Evolutionary conservation across 92 coral and sea anemone species (phyloP).

Genomic region (Parazoanthus swiftii): DNA sequence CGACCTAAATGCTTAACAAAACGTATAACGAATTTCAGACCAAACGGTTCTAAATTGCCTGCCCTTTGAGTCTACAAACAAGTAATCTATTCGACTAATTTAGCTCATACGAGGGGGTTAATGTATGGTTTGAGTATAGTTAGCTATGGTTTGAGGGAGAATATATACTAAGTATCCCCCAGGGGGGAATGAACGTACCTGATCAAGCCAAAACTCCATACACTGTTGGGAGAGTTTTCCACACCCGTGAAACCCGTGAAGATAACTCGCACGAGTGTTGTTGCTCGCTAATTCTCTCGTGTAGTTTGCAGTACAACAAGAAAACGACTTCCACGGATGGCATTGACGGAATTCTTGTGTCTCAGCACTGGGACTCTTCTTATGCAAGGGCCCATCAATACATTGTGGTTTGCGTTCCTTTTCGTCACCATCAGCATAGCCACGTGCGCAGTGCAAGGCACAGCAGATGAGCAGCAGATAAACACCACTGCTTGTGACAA

Average conservation of each 20-base stretch:
- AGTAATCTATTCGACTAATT: too few relatives aligned
- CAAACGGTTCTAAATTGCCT: too few relatives aligned
- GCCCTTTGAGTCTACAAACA: too few relatives aligned
- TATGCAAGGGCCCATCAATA: constrained; percentile 78
- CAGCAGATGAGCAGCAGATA: background rate
- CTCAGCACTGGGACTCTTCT: constrained; percentile 67
- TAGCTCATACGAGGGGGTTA: too few relatives aligned
- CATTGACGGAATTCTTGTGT: constrained; percentile 55
- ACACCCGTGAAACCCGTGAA: constrained; percentile 82
- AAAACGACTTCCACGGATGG: constrained; percentile 57
- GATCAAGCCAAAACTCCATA: constrained; percentile 75
- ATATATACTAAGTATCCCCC: too few relatives aligned
- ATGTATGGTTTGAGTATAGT: too few relatives aligned
- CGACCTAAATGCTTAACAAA: too few relatives aligned
- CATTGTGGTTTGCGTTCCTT: constrained; percentile 40
- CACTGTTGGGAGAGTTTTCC: constrained; percentile 68
- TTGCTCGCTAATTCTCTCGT: constrained; percentile 65
- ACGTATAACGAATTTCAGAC: too few relatives aligned
- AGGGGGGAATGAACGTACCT: constrained; percentile 49
- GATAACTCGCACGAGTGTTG: constrained; percentile 64
- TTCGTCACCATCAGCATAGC: background rate
- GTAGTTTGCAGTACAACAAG: constrained; percentile 75
- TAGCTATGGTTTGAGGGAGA: too few relatives aligned
- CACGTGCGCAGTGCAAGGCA: background rate
- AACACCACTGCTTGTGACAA: background rate